Percentiles rank a stretch among this genome's conserved stretches.
phyloP scores from a whole-genome alignment of 1,140 invertebrate genomes.

The Trachelipus rathkii region DNA sequence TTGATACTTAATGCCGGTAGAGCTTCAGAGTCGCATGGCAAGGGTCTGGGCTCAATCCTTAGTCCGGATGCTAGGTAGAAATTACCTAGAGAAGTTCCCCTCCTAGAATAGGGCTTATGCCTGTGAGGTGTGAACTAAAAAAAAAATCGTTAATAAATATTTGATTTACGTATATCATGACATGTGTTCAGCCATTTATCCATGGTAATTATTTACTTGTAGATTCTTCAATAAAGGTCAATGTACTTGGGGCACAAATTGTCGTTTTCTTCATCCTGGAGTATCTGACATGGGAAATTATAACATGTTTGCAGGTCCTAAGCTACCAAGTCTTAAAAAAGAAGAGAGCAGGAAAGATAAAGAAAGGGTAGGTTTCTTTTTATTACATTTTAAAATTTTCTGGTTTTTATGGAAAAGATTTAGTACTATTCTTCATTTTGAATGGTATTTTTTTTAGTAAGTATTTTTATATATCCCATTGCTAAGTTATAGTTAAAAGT shows the following conservation, averaged over 20 bases:
- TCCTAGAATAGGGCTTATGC: no score
- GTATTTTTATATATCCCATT: no score
- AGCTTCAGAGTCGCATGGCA: no score
- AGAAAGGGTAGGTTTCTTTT: not conserved
- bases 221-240: conserved; percentile 87
- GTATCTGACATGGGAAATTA: conserved; percentile 94
- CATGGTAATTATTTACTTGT: conserved; percentile 18
- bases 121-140: no score
- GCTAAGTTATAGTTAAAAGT: no score
- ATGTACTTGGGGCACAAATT: conserved; percentile 93
- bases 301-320: conserved; percentile 84
- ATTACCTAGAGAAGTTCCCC: no score
- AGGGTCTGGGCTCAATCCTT: no score
- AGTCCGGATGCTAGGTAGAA: no score
- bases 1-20: no score
- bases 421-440: not conserved
- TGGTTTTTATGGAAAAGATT: not conserved
- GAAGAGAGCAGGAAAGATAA: not conserved
- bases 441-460: no score
- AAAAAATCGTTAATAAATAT: no score
- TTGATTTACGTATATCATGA: not conserved
- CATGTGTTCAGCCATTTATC: not conserved
- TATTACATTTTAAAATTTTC: not conserved
- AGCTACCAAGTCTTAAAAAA: not conserved
- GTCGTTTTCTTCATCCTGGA: conserved; percentile 88